Evolutionary conservation across 37 sponge, comb jelly and placozoan species (phyloP).

Genomic region (Spongilla lacustris): DNA sequence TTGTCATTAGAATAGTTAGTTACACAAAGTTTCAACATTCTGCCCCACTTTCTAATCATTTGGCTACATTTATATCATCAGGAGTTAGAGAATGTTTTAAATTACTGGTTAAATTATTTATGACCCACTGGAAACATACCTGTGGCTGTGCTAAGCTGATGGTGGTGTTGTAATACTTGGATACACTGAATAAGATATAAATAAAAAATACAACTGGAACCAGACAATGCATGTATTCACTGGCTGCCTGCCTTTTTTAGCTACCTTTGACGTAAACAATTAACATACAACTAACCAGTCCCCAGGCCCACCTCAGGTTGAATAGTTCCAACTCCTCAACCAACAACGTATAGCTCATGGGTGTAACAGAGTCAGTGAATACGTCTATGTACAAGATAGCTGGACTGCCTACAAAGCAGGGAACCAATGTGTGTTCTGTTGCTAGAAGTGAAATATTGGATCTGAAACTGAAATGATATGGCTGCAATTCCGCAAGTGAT

Average conservation of each 20-base stretch:
- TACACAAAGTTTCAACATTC: too few relatives aligned
- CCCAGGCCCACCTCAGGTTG: conserved; percentile 13
- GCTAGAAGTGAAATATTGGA: not conserved
- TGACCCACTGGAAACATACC: not conserved
- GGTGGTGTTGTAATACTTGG: not conserved
- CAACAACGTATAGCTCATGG: conserved; percentile 11
- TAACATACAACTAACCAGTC: conserved; percentile 7
- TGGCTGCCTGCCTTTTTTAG: too few relatives aligned
- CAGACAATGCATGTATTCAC: too few relatives aligned
- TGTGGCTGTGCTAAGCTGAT: not conserved
- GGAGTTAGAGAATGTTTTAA: too few relatives aligned
- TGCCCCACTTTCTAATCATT: too few relatives aligned
- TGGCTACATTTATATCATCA: too few relatives aligned
- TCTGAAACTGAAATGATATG: not conserved
- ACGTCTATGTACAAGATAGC: conserved; percentile 45
- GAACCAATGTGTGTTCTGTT: not conserved
- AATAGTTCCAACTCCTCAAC: conserved; percentile 32
- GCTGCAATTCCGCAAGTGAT: too few relatives aligned
- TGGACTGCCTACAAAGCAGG: not conserved
- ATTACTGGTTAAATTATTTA: too few relatives aligned
- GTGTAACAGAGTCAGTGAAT: conserved; percentile 28
- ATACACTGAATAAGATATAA: not conserved
- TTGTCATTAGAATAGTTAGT: too few relatives aligned
- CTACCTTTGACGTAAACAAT: too few relatives aligned
- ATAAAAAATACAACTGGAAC: too few relatives aligned